Conservation (phyloP, 2,113 vertebrate genomes). For the Cygnus atratus region DNA sequence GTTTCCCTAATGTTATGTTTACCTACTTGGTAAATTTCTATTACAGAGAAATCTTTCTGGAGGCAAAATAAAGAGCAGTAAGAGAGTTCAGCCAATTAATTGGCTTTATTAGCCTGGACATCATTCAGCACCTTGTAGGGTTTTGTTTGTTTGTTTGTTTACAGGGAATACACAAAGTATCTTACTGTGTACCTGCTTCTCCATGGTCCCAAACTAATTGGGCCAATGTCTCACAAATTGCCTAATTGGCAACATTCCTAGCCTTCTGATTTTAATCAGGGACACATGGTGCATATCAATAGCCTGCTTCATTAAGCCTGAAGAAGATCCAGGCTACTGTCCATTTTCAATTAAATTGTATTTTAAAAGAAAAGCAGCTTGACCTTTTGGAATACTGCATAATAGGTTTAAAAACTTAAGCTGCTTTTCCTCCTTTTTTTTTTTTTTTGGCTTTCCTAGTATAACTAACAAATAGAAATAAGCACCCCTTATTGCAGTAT, state of each 20-base stretch:
- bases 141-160: background rate
- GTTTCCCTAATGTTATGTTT: background rate
- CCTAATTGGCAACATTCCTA: constrained; percentile 46
- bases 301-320: background rate
- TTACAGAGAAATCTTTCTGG: background rate
- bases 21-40: background rate
- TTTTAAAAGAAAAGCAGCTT: constrained; percentile 55
- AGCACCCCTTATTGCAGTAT: background rate
- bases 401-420: constrained; percentile 61
- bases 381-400: constrained; percentile 39
- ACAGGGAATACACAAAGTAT: background rate
- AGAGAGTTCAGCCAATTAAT: background rate
- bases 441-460: background rate
- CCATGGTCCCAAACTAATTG: constrained; percentile 30
- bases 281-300: constrained; percentile 50
- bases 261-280: constrained; percentile 49
- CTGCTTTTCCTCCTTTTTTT: background rate
- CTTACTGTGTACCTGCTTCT: background rate
- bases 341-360: constrained; percentile 54
- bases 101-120: background rate
- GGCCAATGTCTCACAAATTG: constrained; percentile 39
- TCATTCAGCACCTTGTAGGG: background rate
- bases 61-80: background rate
- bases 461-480: constrained; percentile 7
- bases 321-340: constrained; percentile 46